Evolutionary conservation across 2,888 invertebrate species (phyloP).

Genomic region (Heliconius charithonia): DNA sequence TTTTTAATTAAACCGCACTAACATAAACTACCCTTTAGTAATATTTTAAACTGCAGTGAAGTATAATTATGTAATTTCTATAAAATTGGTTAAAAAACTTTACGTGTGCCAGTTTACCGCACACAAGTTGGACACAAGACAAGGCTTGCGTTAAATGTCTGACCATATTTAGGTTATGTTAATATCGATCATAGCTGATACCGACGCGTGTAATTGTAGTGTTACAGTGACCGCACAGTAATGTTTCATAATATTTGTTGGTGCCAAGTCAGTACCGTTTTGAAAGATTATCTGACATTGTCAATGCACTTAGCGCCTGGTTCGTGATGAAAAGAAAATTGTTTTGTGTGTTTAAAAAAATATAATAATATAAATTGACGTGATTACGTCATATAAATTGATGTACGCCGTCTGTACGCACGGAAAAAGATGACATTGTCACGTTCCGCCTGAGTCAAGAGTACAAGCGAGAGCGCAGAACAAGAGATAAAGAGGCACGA

Average conservation of each 20-base stretch:
- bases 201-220: conserved; percentile 18
- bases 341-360: not conserved
- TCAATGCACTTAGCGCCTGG: not conserved
- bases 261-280: not conserved
- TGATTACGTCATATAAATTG: too few species aligned
- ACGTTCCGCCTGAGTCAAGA: too few species aligned
- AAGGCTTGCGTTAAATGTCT: conserved; percentile 20
- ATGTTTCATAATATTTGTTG: conserved; percentile 6
- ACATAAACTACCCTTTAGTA: not conserved
- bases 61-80: conserved; percentile 1
- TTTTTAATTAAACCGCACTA: not conserved
- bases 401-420: too few species aligned
- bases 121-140: not conserved
- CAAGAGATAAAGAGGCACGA: too few species aligned
- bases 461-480: too few species aligned
- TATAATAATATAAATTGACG: too few species aligned
- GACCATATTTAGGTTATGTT: conserved; percentile 28
- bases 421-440: too few species aligned
- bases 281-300: not conserved
- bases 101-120: not conserved
- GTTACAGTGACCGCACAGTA: conserved; percentile 11
- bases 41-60: not conserved
- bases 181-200: conserved; percentile 22
- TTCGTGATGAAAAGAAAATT: not conserved
- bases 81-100: conserved; percentile 15